These are phyloP conservation scores for Rhinichthys osculus DNA, from an alignment of 2,797 vertebrate species.

Conservation along the genomic window DNA sequence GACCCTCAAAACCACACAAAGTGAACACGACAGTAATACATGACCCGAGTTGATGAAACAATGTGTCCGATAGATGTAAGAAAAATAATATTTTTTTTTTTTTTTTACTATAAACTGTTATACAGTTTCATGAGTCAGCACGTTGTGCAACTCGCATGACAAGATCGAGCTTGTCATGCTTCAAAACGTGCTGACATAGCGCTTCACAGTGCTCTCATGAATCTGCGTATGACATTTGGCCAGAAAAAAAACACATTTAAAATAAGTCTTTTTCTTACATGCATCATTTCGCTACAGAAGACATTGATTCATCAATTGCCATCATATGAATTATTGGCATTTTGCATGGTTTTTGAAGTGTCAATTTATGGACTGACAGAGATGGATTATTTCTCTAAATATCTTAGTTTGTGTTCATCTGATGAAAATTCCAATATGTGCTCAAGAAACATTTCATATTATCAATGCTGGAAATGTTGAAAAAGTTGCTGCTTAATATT, in stretches of 20 bases:
- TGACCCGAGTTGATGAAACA: background rate
- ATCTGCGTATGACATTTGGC: background rate
- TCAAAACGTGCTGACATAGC: background rate
- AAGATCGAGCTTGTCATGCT: background rate
- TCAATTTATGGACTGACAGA: background rate
- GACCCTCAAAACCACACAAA: background rate
- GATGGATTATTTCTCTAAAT: background rate
- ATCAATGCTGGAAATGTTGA: background rate
- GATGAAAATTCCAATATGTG: background rate
- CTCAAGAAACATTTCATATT: background rate
- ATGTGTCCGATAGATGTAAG: background rate
- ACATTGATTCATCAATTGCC: background rate
- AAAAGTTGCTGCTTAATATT: background rate
- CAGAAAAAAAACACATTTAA: background rate
- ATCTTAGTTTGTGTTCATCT: background rate
- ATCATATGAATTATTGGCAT: background rate
- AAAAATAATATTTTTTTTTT: background rate
- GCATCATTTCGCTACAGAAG: background rate
- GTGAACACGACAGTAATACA: background rate
- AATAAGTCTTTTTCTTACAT: background rate
- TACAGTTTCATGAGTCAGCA: background rate
- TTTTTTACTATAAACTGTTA: background rate
- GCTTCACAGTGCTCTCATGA: background rate
- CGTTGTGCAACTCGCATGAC: background rate
- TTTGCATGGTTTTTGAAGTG: background rate